Conservation (phyloP, 1,140 invertebrate species). For the Pomacea maculata region DNA sequence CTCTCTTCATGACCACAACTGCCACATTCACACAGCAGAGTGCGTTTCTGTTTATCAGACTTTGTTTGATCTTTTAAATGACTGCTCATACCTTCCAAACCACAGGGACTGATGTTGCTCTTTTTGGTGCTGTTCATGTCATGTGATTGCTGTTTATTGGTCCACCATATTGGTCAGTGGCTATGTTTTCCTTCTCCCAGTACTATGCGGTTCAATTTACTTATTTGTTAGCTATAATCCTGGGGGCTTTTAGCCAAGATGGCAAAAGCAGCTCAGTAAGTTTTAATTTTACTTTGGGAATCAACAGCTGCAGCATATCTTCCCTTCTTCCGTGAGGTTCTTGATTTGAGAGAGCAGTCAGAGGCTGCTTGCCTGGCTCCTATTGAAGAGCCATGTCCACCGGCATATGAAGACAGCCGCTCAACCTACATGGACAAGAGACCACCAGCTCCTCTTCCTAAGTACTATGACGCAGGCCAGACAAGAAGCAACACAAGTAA, state of each 20-base stretch:
- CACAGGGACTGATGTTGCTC: not conserved
- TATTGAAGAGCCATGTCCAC: conserved; percentile 44
- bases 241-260: not conserved
- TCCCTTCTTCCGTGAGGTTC: conserved; percentile 88
- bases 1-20: conserved; percentile 89
- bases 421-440: conserved; percentile 73
- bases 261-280: not conserved
- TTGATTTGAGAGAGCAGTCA: conserved; percentile 94
- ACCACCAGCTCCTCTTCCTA: conserved; percentile 75
- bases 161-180: too few relatives aligned
- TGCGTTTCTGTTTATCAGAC: conserved; percentile 63
- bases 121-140: conserved; percentile 3
- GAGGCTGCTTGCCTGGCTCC: conserved; percentile 72
- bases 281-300: conserved; percentile 47
- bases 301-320: conserved; percentile 88
- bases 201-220: too few relatives aligned
- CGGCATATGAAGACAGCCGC: conserved; percentile 45
- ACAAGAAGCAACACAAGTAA: conserved; percentile 63
- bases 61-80: too few relatives aligned
- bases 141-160: too few relatives aligned
- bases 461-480: conserved; percentile 40
- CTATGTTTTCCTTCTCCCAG: not conserved
- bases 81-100: too few relatives aligned
- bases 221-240: too few relatives aligned
- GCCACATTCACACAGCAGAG: conserved; percentile 85